Percentiles rank a stretch among this genome's conserved stretches.
Evolutionary conservation across 2,888 invertebrate genomes (phyloP).

Genomic region (Lasioglossum malachurum): DNA sequence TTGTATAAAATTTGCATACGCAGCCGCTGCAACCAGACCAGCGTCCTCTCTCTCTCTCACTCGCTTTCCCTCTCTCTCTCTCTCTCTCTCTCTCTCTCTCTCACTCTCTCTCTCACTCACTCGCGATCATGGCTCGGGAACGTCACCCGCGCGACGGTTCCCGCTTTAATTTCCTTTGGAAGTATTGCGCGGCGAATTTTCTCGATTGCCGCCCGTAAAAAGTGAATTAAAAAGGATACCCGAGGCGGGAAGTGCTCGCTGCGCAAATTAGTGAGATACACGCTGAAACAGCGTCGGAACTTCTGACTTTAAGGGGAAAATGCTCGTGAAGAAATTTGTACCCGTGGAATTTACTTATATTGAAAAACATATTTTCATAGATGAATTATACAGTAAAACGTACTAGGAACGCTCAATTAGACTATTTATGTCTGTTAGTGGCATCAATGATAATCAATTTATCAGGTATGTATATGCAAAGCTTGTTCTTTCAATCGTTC

Average conservation of each 20-base stretch:
- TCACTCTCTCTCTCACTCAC: neutral
- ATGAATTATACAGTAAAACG: neutral
- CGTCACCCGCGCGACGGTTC: slow-evolving; percentile 18
- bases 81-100: neutral
- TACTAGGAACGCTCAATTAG: neutral
- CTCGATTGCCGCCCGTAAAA: slow-evolving; percentile 17
- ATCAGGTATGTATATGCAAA: no score
- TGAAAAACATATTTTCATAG: neutral
- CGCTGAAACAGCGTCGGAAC: neutral
- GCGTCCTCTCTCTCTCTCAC: neutral
- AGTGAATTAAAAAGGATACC: slow-evolving; percentile 31
- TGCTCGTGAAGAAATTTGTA: slow-evolving; percentile 2
- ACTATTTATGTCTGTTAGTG: neutral
- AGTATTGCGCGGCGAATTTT: slow-evolving; percentile 22
- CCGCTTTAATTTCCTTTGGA: slow-evolving; percentile 47
- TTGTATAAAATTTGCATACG: slow-evolving; percentile 61
- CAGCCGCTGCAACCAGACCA: slow-evolving; percentile 24
- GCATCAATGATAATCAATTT: no score
- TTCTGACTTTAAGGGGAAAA: neutral
- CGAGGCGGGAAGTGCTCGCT: slow-evolving; percentile 21
- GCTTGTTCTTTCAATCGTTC: no score
- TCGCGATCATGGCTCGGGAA: slow-evolving; percentile 24
- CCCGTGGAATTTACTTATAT: neutral
- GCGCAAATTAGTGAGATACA: slow-evolving; percentile 31
- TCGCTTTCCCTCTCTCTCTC: neutral